Conservation (phyloP, 2,888 invertebrate species). For the Chalcis sispes region DNA sequence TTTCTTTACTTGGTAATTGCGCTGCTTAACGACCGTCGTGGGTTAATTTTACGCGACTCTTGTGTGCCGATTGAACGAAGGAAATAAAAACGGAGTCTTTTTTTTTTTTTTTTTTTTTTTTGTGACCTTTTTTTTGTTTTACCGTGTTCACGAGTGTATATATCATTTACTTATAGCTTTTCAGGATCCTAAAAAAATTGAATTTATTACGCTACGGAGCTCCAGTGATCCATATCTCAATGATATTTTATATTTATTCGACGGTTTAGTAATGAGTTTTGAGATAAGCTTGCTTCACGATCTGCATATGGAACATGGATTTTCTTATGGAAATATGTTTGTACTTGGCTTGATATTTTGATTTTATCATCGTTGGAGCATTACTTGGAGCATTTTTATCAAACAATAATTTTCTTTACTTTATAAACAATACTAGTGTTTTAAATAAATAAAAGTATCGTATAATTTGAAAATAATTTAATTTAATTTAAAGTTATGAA, state of each 20-base stretch:
- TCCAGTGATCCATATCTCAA: slow-evolving; percentile 21
- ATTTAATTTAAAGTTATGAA: too few relatives aligned
- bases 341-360: too few relatives aligned
- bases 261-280: slow-evolving; percentile 41
- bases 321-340: too few relatives aligned
- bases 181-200: slow-evolving; percentile 17
- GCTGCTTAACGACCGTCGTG: too few relatives aligned
- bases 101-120: neutral
- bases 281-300: slow-evolving; percentile 7
- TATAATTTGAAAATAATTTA: too few relatives aligned
- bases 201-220: slow-evolving; percentile 19
- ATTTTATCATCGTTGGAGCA: too few relatives aligned
- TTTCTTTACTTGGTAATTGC: neutral
- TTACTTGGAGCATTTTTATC: too few relatives aligned
- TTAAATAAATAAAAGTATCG: too few relatives aligned
- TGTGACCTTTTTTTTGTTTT: neutral
- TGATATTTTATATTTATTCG: slow-evolving; percentile 41
- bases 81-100: neutral
- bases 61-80: slow-evolving; percentile 1
- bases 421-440: too few relatives aligned
- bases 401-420: too few relatives aligned
- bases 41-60: neutral
- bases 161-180: slow-evolving; percentile 37
- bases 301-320: slow-evolving; percentile 3
- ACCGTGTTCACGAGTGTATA: neutral